Conservation (phyloP, 1,140 invertebrate genomes). For the Drosophila biarmipes region DNA sequence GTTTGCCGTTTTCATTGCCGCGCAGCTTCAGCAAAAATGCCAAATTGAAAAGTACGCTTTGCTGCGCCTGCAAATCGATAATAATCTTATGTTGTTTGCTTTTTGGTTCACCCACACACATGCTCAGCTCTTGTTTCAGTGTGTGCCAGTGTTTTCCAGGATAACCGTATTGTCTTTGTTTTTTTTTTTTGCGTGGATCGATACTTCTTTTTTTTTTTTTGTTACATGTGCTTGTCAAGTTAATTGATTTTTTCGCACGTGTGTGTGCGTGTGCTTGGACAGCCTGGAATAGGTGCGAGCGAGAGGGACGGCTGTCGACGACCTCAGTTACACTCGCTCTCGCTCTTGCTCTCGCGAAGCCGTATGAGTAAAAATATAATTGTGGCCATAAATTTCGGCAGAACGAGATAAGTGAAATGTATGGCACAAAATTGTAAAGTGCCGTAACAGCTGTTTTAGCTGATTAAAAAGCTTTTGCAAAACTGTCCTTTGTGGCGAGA, state of each 20-base stretch:
- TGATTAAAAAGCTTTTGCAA: conserved; percentile 7
- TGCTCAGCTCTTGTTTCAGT: conserved; percentile 21
- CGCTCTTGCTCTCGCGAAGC: conserved; percentile 7
- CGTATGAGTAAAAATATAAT: conserved; percentile 23
- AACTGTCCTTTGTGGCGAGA: conserved; percentile 15
- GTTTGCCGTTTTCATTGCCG: conserved; percentile 18
- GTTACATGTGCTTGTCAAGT: conserved; percentile 63
- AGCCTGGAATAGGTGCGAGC: conserved; percentile 6
- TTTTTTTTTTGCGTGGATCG: conserved; percentile 22
- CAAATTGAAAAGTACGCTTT: conserved; percentile 31
- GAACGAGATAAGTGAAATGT: conserved; percentile 10
- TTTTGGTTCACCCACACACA: conserved; percentile 12
- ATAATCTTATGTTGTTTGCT: conserved; percentile 12
- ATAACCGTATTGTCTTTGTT: conserved; percentile 8
- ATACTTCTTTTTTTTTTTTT: conserved; percentile 30
- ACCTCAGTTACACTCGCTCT: conserved; percentile 35
- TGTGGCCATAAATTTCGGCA: conserved; percentile 2
- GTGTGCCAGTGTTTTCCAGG: conserved; percentile 10
- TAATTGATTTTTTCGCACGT: conserved; percentile 69
- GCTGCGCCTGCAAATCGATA: conserved; percentile 41
- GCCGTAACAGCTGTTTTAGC: conserved; percentile 22
- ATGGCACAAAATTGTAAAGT: conserved; percentile 1
- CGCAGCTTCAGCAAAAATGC: conserved; percentile 23
- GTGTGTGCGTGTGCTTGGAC: conserved; percentile 30
- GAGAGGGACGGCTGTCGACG: conserved; percentile 35